A percentile compares a stretch with the other conserved stretches of the same genome.
Evolutionary conservation across 2,113 vertebrate genomes (phyloP).

Genomic region (Acrocephalus kingi): DNA sequence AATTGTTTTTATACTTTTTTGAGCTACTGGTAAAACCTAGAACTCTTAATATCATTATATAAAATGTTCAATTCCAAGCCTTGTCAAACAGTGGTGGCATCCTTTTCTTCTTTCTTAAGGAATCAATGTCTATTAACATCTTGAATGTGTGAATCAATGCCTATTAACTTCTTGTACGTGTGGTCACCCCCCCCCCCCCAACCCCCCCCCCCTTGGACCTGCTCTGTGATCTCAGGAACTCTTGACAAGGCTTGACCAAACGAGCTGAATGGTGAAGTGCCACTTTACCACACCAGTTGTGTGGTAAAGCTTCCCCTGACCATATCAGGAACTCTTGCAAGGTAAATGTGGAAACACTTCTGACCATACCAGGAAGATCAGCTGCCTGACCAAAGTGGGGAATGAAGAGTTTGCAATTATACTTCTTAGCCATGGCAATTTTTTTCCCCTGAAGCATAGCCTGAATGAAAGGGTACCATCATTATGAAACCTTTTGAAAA

Average conservation of each 20-base stretch:
- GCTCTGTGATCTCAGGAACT: neutral
- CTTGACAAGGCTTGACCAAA: neutral
- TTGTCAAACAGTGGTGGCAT: neutral
- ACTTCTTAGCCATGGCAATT: neutral
- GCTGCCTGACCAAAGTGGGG: neutral
- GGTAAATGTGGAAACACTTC: neutral
- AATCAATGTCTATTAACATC: neutral
- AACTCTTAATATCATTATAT: neutral
- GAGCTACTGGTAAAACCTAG: neutral
- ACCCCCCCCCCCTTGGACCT: no score
- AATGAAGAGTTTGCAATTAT: neutral
- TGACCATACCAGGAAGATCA: neutral
- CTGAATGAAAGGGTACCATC: neutral
- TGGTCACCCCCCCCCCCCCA: accelerated
- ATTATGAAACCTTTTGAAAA: neutral
- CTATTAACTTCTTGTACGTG: neutral
- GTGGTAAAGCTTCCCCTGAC: accelerated
- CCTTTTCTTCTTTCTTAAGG: neutral
- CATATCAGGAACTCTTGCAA: neutral
- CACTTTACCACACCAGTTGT: neutral
- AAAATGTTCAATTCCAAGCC: neutral
- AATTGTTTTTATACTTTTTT: neutral
- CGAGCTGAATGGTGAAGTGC: accelerated
- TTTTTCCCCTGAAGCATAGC: neutral
- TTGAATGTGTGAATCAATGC: neutral